These are phyloP conservation scores for Hepsetus odoe DNA, from an alignment of 2,113 vertebrate genomes.

Conservation along the genomic window DNA sequence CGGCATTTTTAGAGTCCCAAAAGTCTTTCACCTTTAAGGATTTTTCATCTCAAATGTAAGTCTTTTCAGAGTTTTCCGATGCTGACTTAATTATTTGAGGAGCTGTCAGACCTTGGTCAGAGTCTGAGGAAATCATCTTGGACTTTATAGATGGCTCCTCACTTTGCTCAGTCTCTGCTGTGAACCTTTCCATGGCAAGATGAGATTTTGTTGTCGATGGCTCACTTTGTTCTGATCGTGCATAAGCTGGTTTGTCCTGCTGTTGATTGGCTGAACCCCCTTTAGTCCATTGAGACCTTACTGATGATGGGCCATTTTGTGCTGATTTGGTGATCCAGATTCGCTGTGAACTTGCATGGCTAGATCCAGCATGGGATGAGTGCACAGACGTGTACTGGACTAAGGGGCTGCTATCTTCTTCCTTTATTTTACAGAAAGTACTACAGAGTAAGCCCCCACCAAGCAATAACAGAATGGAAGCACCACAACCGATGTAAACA, in stretches of 20 bases:
- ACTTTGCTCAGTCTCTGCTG: slow-evolving; percentile 54
- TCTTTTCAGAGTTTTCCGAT: slow-evolving; percentile 54
- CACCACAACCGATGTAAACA: slow-evolving; percentile 89
- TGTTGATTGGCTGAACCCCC: slow-evolving; percentile 2
- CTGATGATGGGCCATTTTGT: background rate
- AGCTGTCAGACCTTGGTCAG: slow-evolving; percentile 39
- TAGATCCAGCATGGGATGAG: slow-evolving; percentile 63
- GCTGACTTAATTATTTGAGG: slow-evolving; percentile 44
- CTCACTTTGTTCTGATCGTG: slow-evolving; percentile 28
- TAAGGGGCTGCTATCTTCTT: slow-evolving; percentile 75
- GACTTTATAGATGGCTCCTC: slow-evolving; percentile 64
- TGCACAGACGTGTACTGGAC: slow-evolving; percentile 80
- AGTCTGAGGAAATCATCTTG: slow-evolving; percentile 56
- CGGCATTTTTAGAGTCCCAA: background rate
- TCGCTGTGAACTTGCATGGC: slow-evolving; percentile 28
- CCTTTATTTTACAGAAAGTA: slow-evolving; percentile 69
- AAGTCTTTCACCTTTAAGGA: background rate
- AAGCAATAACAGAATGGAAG: slow-evolving; percentile 79
- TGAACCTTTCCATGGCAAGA: slow-evolving; percentile 27
- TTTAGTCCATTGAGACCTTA: slow-evolving; percentile 30
- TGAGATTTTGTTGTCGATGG: slow-evolving; percentile 43
- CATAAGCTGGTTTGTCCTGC: slow-evolving; percentile 6
- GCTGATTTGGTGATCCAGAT: background rate
- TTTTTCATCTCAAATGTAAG: slow-evolving; percentile 60
- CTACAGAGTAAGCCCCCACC: slow-evolving; percentile 86